Evolutionary conservation across 2,888 invertebrate genomes (phyloP).

Genomic region (Netelia virgata): DNA sequence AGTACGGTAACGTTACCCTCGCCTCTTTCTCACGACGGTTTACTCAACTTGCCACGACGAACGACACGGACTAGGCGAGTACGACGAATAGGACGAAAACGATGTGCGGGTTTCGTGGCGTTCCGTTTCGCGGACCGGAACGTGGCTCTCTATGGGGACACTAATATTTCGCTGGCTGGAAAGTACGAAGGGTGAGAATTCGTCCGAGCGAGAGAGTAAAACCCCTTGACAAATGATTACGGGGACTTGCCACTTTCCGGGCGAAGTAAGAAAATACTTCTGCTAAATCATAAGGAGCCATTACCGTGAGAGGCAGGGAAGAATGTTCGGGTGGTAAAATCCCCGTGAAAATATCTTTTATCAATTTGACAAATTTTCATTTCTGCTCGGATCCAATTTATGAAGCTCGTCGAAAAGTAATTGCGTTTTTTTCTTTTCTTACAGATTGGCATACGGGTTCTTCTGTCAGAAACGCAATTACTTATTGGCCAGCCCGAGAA

Average conservation of each 20-base stretch:
- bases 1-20: slow-evolving; percentile 21
- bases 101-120: neutral
- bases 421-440: too few species aligned
- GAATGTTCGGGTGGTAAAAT: slow-evolving; percentile 10
- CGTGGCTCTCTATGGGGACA: slow-evolving; percentile 4
- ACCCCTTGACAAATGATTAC: slow-evolving; percentile 80
- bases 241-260: slow-evolving; percentile 74
- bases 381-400: too few species aligned
- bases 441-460: too few species aligned
- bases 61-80: slow-evolving; percentile 5
- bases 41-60: slow-evolving; percentile 27
- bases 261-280: slow-evolving; percentile 79
- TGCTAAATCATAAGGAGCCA: slow-evolving; percentile 80
- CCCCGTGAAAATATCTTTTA: neutral
- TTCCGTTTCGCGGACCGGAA: neutral
- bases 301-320: slow-evolving; percentile 64
- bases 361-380: neutral
- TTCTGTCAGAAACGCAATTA: too few species aligned
- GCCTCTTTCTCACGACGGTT: slow-evolving; percentile 12
- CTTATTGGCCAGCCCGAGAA: too few species aligned
- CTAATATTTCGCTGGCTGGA: slow-evolving; percentile 76
- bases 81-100: slow-evolving; percentile 20
- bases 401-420: too few species aligned
- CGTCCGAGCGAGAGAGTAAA: neutral
- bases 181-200: slow-evolving; percentile 20